Evolutionary conservation across 2,113 vertebrate species (phyloP).

Genomic region (Hemicordylus capensis): DNA sequence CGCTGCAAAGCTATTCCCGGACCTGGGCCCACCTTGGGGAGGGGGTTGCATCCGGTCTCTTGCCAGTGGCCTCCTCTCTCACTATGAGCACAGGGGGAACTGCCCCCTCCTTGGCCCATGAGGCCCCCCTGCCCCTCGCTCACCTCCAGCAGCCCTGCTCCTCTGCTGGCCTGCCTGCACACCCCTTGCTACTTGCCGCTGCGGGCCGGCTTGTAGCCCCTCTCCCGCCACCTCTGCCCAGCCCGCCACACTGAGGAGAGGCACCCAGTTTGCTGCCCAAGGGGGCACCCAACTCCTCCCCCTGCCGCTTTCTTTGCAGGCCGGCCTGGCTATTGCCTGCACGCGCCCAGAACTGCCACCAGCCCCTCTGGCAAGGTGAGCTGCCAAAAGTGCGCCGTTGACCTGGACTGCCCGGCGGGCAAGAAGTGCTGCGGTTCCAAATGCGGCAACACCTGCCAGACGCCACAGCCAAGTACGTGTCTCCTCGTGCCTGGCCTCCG

Average conservation of each 20-base stretch:
- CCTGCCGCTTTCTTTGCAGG: background rate
- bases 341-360: background rate
- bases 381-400: background rate
- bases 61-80: too few relatives aligned
- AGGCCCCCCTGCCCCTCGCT: background rate
- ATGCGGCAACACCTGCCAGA: background rate
- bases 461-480: background rate
- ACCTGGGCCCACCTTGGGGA: too few relatives aligned
- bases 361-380: background rate
- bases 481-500: too few relatives aligned
- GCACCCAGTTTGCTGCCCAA: too few relatives aligned
- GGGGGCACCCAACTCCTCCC: too few relatives aligned
- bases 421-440: background rate
- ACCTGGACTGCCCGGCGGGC: background rate
- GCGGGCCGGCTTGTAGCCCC: too few relatives aligned
- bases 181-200: too few relatives aligned
- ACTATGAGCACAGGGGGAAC: too few relatives aligned
- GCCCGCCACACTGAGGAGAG: too few relatives aligned
- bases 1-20: too few relatives aligned
- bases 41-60: too few relatives aligned
- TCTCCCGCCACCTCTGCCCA: background rate
- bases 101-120: too few relatives aligned
- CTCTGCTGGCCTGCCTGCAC: background rate
- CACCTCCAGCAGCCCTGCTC: background rate
- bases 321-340: background rate